Conservation (phyloP, 2,797 vertebrate species). For the Silurus lanzhouensis region DNA sequence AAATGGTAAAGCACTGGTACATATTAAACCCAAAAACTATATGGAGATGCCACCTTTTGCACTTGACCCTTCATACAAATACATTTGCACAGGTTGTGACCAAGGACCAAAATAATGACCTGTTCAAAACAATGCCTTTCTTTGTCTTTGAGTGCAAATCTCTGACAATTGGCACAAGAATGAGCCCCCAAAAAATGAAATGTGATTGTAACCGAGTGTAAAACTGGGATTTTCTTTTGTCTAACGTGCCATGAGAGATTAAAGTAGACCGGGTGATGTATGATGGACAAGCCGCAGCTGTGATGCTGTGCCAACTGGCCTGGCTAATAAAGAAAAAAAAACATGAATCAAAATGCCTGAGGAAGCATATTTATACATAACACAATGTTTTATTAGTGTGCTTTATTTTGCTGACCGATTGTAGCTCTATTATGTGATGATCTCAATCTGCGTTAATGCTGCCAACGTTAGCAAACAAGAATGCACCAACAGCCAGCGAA, state of each 20-base stretch:
- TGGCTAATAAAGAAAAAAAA: constrained; percentile 2
- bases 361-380: not conserved
- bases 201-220: not conserved
- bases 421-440: not conserved
- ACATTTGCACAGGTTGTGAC: not conserved
- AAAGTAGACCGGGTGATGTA: constrained; percentile 35
- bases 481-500: constrained; percentile 11
- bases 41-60: not conserved
- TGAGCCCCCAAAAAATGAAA: too few species aligned
- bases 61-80: not conserved
- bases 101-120: not conserved
- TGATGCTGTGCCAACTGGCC: constrained; percentile 34
- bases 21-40: not conserved
- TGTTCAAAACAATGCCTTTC: not conserved
- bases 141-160: not conserved
- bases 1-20: too few species aligned
- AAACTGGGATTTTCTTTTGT: constrained; percentile 2
- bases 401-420: not conserved
- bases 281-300: constrained; percentile 24
- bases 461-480: not conserved
- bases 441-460: not conserved
- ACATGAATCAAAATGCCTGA: not conserved
- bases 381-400: not conserved
- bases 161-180: not conserved
- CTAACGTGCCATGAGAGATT: not conserved